Base-by-base conservation (phyloP, 2,113 vertebrate species). In the Coracopsis vasa region DNA sequence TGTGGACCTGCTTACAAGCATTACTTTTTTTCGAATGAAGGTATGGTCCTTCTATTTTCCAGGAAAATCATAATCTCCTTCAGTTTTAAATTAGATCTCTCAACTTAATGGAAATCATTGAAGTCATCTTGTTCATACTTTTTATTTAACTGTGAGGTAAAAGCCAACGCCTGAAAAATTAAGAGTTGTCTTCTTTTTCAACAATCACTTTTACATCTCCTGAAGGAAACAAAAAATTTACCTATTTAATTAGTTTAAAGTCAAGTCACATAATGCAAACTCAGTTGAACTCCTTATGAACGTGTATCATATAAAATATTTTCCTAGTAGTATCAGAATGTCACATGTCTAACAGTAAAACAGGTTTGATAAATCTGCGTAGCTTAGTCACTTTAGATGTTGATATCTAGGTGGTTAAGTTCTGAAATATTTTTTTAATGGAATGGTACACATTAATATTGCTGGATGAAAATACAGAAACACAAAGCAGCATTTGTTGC, bases 1-100 rank as follows among this genome's bases (percentile, higher is more conserved):
- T 8, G 99, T 99, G 53, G 99, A 99, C 88, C 97, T 99, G 58
- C 98, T 99, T 83, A 99, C 99, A 77, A 99, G 99, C 97, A 99
- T 99, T 96, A 99, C 99, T 4, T 99, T 99, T 97, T 99, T 99
- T 95, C 98, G 99, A 83, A 99, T 99, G 99, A 99, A 99, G 99
- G 99, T 99, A 98, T 41, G 27, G 60, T 79, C 54, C 39, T 96
- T 77, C 51, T 75, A 25, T 62, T 75, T 65, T 87, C 60, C 33
- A 47, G 23, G 7, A 51, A 61, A 92, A 15, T 53, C 25, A 58
- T 60, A 24, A 50, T 64, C 70, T 77, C 62, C 54, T 87, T 70
- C 48, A 56, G 37, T 73, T 92, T 94, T 60, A 72, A 80, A 66
- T 91, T 82, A 82, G 70, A 42, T 87, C 42, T 35, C 33, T 78